phyloP scores from a whole-genome alignment of 2,797 vertebrate species.

The Anguilla obscura region DNA sequence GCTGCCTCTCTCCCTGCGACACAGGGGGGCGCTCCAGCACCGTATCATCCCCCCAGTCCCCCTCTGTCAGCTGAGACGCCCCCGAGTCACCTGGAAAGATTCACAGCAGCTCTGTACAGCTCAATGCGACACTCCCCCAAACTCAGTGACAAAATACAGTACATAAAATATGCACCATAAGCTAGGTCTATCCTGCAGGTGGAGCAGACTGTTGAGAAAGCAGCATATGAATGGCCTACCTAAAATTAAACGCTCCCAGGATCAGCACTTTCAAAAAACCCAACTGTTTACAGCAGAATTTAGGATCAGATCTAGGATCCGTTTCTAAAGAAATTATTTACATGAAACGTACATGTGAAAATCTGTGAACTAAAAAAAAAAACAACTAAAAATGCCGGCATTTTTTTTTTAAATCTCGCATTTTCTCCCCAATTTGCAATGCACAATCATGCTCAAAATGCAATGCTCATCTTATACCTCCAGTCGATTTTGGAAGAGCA shows the following conservation, averaged over 20 bases:
- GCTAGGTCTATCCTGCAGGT: neutral
- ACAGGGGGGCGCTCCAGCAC: constrained; percentile 27
- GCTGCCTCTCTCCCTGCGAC: neutral
- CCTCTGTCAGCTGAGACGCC: constrained; percentile 35
- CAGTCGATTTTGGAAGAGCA: no score
- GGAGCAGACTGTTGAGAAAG: neutral
- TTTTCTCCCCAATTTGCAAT: no score
- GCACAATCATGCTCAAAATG: no score
- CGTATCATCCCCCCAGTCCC: constrained; percentile 36
- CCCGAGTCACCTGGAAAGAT: constrained; percentile 38
- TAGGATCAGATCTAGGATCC: neutral
- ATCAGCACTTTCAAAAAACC: neutral
- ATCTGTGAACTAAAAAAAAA: no score
- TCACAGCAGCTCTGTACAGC: constrained; percentile 3
- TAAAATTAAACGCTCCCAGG: neutral
- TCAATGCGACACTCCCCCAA: no score
- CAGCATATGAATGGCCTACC: neutral
- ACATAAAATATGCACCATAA: neutral
- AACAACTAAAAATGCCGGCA: no score
- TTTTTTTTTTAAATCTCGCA: no score
- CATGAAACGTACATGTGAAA: no score
- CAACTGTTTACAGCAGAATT: neutral
- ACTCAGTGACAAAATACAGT: neutral
- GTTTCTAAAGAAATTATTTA: neutral
- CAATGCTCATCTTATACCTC: no score